A percentile compares a stretch with the other conserved stretches of the same genome.
Conservation (phyloP, 2,888 invertebrate genomes). For the Heliconius erato region DNA sequence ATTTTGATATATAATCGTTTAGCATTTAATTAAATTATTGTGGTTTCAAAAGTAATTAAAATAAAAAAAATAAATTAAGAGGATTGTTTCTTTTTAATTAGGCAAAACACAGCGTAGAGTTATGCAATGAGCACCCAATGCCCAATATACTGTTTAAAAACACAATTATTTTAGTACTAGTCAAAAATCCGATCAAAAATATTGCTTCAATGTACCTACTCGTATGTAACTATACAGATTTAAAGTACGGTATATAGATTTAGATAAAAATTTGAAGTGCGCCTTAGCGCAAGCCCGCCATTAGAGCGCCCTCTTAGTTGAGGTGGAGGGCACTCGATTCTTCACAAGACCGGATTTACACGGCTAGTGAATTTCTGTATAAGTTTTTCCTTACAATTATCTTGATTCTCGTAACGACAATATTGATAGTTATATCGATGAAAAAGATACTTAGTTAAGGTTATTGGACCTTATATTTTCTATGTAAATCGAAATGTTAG, state of each 20-base stretch:
- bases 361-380: slow-evolving; percentile 68
- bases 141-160: too few species aligned
- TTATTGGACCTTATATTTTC: background rate
- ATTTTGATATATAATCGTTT: too few species aligned
- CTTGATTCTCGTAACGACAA: slow-evolving; percentile 3
- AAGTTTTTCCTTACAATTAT: slow-evolving; percentile 34
- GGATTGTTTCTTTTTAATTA: too few species aligned
- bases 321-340: slow-evolving; percentile 69
- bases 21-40: too few species aligned
- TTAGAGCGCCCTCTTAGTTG: slow-evolving; percentile 68
- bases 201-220: background rate
- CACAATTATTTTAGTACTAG: too few species aligned
- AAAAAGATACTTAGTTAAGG: background rate
- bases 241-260: slow-evolving; percentile 24
- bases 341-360: slow-evolving; percentile 73
- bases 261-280: slow-evolving; percentile 31
- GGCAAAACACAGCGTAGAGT: too few species aligned
- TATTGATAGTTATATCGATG: slow-evolving; percentile 8
- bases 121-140: too few species aligned
- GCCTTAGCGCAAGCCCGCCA: slow-evolving; percentile 53
- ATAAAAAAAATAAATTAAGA: too few species aligned
- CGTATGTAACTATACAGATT: background rate
- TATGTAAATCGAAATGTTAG: background rate
- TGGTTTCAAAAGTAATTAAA: too few species aligned
- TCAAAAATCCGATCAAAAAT: background rate